Evolutionary conservation across 2,797 vertebrate genomes (phyloP).

Genomic region (Psittacula derbiana): DNA sequence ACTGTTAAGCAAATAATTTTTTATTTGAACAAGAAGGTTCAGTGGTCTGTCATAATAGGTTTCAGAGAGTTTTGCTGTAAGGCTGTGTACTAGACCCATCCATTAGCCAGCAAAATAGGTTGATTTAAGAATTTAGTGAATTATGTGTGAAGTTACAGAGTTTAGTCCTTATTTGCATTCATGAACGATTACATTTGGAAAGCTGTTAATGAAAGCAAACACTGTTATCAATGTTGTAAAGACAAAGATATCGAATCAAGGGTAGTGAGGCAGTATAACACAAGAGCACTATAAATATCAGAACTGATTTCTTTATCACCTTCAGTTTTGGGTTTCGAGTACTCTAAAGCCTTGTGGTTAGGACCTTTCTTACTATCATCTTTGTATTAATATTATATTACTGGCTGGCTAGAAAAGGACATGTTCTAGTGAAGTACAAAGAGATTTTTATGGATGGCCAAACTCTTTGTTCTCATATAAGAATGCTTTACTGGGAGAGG

Average conservation of each 20-base stretch:
- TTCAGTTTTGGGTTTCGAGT: not conserved
- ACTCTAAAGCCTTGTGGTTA: not conserved
- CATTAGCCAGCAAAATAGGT: not conserved
- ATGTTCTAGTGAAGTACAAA: not conserved
- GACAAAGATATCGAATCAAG: not conserved
- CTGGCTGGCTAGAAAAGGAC: not conserved
- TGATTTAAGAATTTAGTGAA: not conserved
- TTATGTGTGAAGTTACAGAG: not conserved
- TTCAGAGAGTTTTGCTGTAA: not conserved
- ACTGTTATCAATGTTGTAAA: not conserved
- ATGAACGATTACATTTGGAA: not conserved
- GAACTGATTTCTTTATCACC: not conserved
- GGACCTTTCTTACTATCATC: not conserved
- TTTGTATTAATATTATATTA: not conserved
- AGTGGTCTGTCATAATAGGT: not conserved
- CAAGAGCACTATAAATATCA: not conserved
- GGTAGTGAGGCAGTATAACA: not conserved
- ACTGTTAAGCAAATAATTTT: not conserved
- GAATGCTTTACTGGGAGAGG: not conserved
- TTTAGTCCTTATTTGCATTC: not conserved
- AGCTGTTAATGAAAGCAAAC: constrained; percentile 29
- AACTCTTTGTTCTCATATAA: not conserved
- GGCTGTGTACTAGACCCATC: not conserved
- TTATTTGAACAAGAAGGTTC: not conserved
- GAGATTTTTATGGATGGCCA: not conserved